phyloP scores from a whole-genome alignment of 2,797 vertebrate genomes.

The Anolis apletophallus region DNA sequence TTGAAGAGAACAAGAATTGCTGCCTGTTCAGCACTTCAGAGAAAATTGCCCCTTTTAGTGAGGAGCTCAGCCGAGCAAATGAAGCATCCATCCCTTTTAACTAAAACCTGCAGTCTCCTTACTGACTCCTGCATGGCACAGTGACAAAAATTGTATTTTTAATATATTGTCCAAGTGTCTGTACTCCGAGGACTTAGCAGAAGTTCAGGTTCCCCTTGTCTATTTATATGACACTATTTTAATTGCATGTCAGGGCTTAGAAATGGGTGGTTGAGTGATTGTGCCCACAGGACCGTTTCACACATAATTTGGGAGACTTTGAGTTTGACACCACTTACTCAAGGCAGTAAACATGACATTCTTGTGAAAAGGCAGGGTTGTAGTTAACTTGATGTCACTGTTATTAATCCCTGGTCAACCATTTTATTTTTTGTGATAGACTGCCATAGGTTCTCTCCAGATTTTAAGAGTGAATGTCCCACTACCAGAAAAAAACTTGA shows the following conservation, averaged over 20 bases:
- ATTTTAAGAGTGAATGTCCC: slow-evolving; percentile 42
- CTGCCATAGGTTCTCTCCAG: not conserved
- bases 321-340: slow-evolving; percentile 68
- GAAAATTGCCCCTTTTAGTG: slow-evolving; percentile 13
- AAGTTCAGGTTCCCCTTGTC: slow-evolving; percentile 61
- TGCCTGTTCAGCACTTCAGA: slow-evolving; percentile 26
- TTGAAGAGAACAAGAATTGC: not conserved
- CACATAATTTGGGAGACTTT: slow-evolving; percentile 58
- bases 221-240: slow-evolving; percentile 73
- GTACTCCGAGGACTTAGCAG: slow-evolving; percentile 60
- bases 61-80: not conserved
- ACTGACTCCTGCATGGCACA: slow-evolving; percentile 3
- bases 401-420: slow-evolving; percentile 69
- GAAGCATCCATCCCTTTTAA: not conserved
- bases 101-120: slow-evolving; percentile 10
- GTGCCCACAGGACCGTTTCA: slow-evolving; percentile 64
- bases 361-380: slow-evolving; percentile 62
- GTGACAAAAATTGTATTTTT: slow-evolving; percentile 29
- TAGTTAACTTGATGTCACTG: slow-evolving; percentile 57
- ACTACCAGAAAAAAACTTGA: slow-evolving; percentile 12
- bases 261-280: slow-evolving; percentile 66
- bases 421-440: slow-evolving; percentile 53
- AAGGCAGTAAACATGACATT: slow-evolving; percentile 66
- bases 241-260: slow-evolving; percentile 75
- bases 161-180: slow-evolving; percentile 57